Evolutionary conservation across 2,888 invertebrate species (phyloP).

Genomic region (Esperia sulphurella): DNA sequence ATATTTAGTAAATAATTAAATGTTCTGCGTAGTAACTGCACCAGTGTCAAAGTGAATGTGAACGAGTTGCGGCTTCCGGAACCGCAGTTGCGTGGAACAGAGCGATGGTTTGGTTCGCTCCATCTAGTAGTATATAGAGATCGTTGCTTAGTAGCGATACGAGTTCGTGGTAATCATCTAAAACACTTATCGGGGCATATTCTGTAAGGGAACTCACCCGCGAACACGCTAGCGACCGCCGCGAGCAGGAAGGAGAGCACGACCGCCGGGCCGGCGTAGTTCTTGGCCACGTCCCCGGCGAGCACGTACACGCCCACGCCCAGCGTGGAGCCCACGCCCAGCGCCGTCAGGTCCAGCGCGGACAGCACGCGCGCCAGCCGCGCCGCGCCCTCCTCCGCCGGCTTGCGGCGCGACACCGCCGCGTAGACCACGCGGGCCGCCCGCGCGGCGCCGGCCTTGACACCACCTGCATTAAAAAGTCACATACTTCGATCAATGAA

Average conservation of each 20-base stretch:
- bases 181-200: too few relatives aligned
- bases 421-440: conserved; percentile 52
- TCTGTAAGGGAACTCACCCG: conserved; percentile 77
- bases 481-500: too few relatives aligned
- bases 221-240: conserved; percentile 93
- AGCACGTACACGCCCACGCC: conserved; percentile 95
- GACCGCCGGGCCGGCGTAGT: conserved; percentile 91
- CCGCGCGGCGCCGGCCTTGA: conserved; percentile 57
- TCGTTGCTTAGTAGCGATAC: too few relatives aligned
- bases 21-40: too few relatives aligned
- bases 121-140: too few relatives aligned
- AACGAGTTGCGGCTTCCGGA: too few relatives aligned
- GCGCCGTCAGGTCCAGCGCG: conserved; percentile 89
- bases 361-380: conserved; percentile 85
- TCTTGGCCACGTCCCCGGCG: conserved; percentile 90
- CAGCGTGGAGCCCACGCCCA: conserved; percentile 90
- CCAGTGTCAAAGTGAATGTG: too few relatives aligned
- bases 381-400: conserved; percentile 67
- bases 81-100: too few relatives aligned
- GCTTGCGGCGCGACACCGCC: conserved; percentile 65
- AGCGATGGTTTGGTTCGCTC: too few relatives aligned
- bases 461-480: conserved; percentile 41
- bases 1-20: too few relatives aligned
- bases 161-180: too few relatives aligned
- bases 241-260: conserved; percentile 93